phyloP scores from a whole-genome alignment of 1,140 invertebrate species.

The Lasioglossum baleicum region DNA sequence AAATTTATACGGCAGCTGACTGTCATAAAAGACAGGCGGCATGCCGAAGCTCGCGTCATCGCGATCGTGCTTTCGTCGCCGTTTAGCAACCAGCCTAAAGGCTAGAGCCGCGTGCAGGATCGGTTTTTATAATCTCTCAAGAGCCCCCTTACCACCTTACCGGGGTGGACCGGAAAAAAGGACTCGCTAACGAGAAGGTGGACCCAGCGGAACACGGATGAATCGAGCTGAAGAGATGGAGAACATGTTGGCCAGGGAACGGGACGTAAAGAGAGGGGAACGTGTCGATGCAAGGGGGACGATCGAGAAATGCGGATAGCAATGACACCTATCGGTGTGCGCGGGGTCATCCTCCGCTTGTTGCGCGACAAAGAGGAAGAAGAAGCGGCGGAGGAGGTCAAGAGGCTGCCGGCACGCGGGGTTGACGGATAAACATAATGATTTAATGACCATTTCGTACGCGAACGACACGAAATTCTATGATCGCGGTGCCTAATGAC shows the following conservation, averaged over 20 bases:
- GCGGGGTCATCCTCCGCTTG: constrained; percentile 34
- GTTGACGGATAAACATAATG: constrained; percentile 79
- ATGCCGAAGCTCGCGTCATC: constrained; percentile 51
- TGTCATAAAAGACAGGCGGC: constrained; percentile 66
- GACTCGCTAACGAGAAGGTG: constrained; percentile 9
- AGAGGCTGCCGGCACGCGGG: constrained; percentile 74
- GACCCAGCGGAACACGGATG: background rate
- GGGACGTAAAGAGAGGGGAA: no score
- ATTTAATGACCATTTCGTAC: constrained; percentile 79
- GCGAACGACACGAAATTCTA: constrained; percentile 79
- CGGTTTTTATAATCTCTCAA: constrained; percentile 45
- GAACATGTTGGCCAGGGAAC: background rate
- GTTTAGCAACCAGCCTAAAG: constrained; percentile 30
- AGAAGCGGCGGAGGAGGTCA: constrained; percentile 62
- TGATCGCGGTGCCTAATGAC: constrained; percentile 76
- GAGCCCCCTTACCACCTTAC: constrained; percentile 6
- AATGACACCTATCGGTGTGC: constrained; percentile 18
- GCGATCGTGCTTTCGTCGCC: constrained; percentile 56
- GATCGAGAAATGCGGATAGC: constrained; percentile 37
- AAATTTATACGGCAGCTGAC: constrained; percentile 65
- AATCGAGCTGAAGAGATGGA: no score
- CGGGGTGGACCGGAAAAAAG: background rate
- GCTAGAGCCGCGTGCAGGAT: background rate
- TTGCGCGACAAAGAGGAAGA: background rate
- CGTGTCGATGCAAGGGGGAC: background rate